Evolutionary conservation across 2,113 vertebrate species (phyloP), one percentile per base, ranked within the genome.

Genomic region (Struthio camelus): DNA sequence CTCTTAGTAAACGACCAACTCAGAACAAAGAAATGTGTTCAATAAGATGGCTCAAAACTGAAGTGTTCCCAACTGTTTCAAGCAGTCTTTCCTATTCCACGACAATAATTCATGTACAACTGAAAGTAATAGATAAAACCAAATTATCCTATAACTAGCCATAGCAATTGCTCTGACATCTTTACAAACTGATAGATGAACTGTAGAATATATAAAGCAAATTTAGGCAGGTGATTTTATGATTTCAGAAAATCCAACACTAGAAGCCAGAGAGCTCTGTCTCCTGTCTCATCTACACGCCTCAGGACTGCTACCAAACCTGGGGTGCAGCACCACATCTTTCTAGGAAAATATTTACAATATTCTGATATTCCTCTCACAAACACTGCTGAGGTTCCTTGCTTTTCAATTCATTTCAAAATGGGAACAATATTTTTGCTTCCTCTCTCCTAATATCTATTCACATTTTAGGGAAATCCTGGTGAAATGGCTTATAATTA

Each of bases 1-100:
- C 98, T 97, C 96, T 98, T 99, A 70, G 40, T 96, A 77, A 96
- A 95, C 7, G 77, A 96, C 2, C 2, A 40, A 34, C 80, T 64
- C 79, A 82, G 75, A 89, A 88, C 10, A 85, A 72, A 92, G 24
- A 85, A 87, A 85, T 25, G 23, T 0, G 1, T 84, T 79, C n/a
- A 58, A 13, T 51, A 54, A 62, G 7, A 44, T 53, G 17, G 70
- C 24, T 73, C 20, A 78, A 69, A 91, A 69, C 14, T 25, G 48
- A 75, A 65, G 46, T 77, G 24, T 72, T 69, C 25, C 81, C 70
- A 89, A 84, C 5, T 66, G 61, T 66, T 80, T 81, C 50, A 76
- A 77, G 40, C 5, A 80, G 42, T 30, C 36, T 50, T 82, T 67
- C 44, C 85, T 34, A 81, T 72, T 81, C 48, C 73, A 67, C 27